phyloP scores from a whole-genome alignment of 2,888 invertebrate genomes.

The Archips crataeganus region DNA sequence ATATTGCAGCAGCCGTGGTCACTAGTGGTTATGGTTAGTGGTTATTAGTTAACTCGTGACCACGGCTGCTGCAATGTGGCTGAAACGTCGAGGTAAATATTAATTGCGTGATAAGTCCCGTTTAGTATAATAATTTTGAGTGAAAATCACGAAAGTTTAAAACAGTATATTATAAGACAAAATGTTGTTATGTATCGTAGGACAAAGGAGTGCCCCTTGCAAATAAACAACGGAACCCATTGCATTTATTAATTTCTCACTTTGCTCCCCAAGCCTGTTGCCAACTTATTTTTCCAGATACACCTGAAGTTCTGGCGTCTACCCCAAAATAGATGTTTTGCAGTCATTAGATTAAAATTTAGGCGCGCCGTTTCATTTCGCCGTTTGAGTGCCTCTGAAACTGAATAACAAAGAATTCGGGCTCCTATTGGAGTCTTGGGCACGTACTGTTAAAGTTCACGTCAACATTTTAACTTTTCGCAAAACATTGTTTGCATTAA shows the following conservation, averaged over 20 bases:
- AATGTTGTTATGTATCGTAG: too few relatives aligned
- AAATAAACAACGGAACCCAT: constrained; percentile 8
- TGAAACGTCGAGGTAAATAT: too few relatives aligned
- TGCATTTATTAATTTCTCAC: not conserved
- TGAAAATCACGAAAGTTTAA: too few relatives aligned
- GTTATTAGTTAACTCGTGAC: too few relatives aligned
- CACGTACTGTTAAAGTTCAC: not conserved
- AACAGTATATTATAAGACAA: too few relatives aligned
- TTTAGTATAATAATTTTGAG: too few relatives aligned
- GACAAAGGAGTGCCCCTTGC: too few relatives aligned
- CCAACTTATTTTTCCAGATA: constrained; percentile 18
- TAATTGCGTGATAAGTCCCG: too few relatives aligned
- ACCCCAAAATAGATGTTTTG: constrained; percentile 28
- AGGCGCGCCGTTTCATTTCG: constrained; percentile 12
- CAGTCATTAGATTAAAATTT: constrained; percentile 28
- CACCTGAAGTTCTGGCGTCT: not conserved
- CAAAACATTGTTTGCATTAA: constrained; percentile 30
- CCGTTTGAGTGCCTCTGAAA: not conserved
- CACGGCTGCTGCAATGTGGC: too few relatives aligned
- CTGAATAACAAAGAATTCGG: not conserved
- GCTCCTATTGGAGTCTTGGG: not conserved
- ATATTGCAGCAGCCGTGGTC: too few relatives aligned
- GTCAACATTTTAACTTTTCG: constrained; percentile 15
- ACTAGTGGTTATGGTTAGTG: too few relatives aligned
- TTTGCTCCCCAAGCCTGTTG: constrained; percentile 19